These are phyloP conservation scores for Temnothorax rugatulus DNA, from an alignment of 2,888 invertebrate species.

Conservation along the genomic window DNA sequence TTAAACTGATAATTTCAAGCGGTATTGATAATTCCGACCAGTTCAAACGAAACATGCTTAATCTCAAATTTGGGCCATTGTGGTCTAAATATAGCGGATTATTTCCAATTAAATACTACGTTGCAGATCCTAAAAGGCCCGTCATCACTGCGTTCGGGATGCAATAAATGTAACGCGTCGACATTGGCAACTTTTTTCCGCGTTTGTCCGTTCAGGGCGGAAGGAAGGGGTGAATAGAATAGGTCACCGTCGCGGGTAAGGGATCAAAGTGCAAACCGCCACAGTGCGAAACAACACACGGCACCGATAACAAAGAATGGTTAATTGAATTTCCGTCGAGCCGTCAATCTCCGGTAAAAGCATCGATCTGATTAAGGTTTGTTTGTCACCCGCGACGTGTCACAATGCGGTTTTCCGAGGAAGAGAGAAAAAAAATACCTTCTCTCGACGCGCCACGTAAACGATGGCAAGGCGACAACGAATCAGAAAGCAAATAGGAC, in stretches of 20 bases:
- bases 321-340: constrained; percentile 64
- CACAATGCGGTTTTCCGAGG: neutral
- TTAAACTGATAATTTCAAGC: neutral
- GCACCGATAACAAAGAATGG: constrained; percentile 32
- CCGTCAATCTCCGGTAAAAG: constrained; percentile 54
- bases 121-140: too few relatives aligned
- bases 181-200: neutral
- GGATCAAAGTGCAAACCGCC: neutral
- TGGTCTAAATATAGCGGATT: neutral
- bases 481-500: neutral
- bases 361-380: constrained; percentile 55
- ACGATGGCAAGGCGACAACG: neutral
- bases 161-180: neutral
- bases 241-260: neutral
- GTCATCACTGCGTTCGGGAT: too few relatives aligned
- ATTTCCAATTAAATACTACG: neutral
- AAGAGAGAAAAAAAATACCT: neutral
- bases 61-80: neutral
- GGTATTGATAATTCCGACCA: neutral
- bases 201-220: neutral
- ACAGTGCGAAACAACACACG: constrained; percentile 3
- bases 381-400: neutral
- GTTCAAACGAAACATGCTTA: neutral
- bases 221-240: neutral
- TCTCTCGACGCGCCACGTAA: neutral